A percentile compares a stretch with the other conserved stretches of the same genome.
Evolutionary conservation across 2,797 vertebrate genomes (phyloP).

Genomic region (Sciaenops ocellatus): DNA sequence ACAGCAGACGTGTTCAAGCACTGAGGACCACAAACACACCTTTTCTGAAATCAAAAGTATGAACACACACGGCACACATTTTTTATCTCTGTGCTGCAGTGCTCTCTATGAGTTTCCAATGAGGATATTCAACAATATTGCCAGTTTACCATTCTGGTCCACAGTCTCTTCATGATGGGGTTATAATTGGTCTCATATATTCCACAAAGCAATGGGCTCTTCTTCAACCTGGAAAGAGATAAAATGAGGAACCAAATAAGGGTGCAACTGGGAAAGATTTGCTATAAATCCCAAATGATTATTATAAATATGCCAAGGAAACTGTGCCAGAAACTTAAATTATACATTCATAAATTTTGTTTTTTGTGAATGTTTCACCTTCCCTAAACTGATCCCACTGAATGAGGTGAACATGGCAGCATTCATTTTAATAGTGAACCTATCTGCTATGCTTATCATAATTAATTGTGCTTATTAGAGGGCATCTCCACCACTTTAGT

Average conservation of each 20-base stretch:
- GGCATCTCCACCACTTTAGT: not conserved
- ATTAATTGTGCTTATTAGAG: slow-evolving; percentile 18
- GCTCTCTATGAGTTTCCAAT: slow-evolving; percentile 31
- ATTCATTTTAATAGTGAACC: slow-evolving; percentile 1
- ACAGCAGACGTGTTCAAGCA: slow-evolving; percentile 55
- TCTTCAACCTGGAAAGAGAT: slow-evolving; percentile 30
- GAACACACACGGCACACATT: slow-evolving; percentile 58
- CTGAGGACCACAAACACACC: slow-evolving; percentile 54
- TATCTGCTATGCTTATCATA: not conserved
- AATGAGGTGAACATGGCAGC: not conserved
- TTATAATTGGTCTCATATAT: slow-evolving; percentile 64
- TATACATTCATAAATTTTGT: slow-evolving; percentile 14
- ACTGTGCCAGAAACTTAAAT: slow-evolving; percentile 22
- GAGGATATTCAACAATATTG: slow-evolving; percentile 45
- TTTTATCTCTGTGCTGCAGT: slow-evolving; percentile 12
- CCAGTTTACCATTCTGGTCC: slow-evolving; percentile 44
- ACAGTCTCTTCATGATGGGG: slow-evolving; percentile 50
- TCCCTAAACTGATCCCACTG: slow-evolving; percentile 9
- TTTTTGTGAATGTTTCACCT: slow-evolving; percentile 11
- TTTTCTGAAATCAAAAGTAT: slow-evolving; percentile 59
- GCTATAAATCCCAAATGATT: slow-evolving; percentile 27
- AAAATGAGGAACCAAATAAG: slow-evolving; percentile 26
- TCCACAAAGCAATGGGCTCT: slow-evolving; percentile 27
- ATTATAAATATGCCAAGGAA: slow-evolving; percentile 32
- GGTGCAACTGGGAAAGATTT: slow-evolving; percentile 1